Evolutionary conservation across 2,113 vertebrate genomes (phyloP).

Genomic region (Holacanthus passer): DNA sequence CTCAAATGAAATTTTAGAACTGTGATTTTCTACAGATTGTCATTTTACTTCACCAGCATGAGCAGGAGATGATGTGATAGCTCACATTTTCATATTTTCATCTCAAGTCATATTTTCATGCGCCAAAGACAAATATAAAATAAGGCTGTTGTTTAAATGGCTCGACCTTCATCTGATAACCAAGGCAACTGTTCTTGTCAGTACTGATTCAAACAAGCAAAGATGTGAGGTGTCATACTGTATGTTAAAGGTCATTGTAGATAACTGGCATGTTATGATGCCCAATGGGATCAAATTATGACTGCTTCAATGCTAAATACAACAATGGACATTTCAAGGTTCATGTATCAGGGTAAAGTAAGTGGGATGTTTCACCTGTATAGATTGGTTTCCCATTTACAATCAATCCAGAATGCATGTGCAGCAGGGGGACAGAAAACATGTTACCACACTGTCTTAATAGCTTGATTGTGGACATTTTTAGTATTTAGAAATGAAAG

Average conservation of each 20-base stretch:
- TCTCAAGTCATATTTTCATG: background rate
- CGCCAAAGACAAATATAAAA: background rate
- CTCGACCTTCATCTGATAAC: background rate
- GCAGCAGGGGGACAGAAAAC: background rate
- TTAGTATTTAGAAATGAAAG: background rate
- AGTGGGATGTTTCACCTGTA: background rate
- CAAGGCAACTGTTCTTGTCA: background rate
- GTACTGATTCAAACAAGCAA: background rate
- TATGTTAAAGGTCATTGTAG: conserved; percentile 10
- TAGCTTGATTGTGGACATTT: background rate
- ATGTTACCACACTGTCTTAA: background rate
- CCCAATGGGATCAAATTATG: background rate
- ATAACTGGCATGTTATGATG: background rate
- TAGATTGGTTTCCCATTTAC: conserved; percentile 10
- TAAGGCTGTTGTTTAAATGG: background rate
- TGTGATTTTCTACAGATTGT: background rate
- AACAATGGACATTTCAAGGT: conserved; percentile 16
- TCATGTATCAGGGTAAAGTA: background rate
- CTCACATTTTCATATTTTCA: background rate
- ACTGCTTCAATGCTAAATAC: background rate
- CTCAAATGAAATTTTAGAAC: background rate
- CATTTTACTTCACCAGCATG: background rate
- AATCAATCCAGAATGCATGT: background rate
- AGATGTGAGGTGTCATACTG: background rate
- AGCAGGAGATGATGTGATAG: background rate